Conservation (phyloP, 1,140 invertebrate genomes). For the Thaumatotibia leucotreta region DNA sequence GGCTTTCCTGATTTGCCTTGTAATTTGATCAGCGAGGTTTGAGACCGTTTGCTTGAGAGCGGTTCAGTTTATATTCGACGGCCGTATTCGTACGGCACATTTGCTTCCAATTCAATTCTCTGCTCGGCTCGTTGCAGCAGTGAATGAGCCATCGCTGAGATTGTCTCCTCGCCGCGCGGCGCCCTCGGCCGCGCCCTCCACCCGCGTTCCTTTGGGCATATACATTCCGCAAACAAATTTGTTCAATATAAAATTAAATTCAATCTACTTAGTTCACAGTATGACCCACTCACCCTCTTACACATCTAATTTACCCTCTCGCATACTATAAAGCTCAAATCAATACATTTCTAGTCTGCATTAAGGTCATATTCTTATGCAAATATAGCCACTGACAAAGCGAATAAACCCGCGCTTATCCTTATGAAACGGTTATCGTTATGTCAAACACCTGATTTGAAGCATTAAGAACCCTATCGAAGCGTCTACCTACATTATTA, state of each 20-base stretch:
- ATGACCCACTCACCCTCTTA: not conserved
- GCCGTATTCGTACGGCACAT: slow-evolving; percentile 63
- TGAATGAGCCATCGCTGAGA: slow-evolving; percentile 67
- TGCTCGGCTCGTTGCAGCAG: slow-evolving; percentile 61
- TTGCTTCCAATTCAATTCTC: slow-evolving; percentile 72
- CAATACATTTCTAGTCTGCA: not conserved
- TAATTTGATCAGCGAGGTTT: slow-evolving; percentile 46
- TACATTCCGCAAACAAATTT: slow-evolving; percentile 14
- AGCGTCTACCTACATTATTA: too few relatives aligned
- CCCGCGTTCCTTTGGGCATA: slow-evolving; percentile 9
- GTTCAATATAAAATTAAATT: not conserved
- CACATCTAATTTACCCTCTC: not conserved
- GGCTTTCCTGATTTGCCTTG: slow-evolving; percentile 35
- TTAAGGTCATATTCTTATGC: not conserved
- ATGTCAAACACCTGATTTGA: slow-evolving; percentile 2
- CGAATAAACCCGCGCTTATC: not conserved
- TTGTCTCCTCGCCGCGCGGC: slow-evolving; percentile 41
- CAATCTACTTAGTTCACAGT: not conserved
- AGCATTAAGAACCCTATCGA: not conserved
- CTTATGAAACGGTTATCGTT: slow-evolving; percentile 1
- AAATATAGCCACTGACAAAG: too few relatives aligned
- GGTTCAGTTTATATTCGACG: slow-evolving; percentile 66
- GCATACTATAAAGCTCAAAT: not conserved
- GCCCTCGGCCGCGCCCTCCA: slow-evolving; percentile 15
- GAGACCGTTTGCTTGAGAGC: slow-evolving; percentile 40